These are phyloP conservation scores for Patella caerulea DNA, from an alignment of 2,888 invertebrate genomes.

Conservation along the genomic window DNA sequence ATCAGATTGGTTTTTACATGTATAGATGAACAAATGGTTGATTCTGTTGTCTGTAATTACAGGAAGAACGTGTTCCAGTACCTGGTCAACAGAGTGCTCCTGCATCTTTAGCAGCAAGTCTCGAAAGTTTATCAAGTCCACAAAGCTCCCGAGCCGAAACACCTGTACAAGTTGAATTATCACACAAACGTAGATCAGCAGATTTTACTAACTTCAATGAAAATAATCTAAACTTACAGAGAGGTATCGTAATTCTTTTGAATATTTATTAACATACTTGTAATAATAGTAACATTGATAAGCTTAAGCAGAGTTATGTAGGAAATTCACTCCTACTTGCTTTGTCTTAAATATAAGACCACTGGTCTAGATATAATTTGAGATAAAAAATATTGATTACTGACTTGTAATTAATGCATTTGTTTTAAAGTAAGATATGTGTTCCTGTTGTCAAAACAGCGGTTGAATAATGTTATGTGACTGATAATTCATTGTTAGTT, in stretches of 20 bases:
- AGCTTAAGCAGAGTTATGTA: too few species aligned
- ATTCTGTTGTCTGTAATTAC: not conserved
- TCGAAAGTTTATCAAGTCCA: conserved; percentile 60
- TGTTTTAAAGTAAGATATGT: too few species aligned
- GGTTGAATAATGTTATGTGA: too few species aligned
- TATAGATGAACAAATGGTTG: too few species aligned
- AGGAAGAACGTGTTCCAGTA: not conserved
- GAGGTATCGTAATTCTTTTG: conserved; percentile 34
- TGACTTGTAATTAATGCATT: too few species aligned
- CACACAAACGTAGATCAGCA: conserved; percentile 63
- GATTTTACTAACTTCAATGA: conserved; percentile 63
- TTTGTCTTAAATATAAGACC: too few species aligned
- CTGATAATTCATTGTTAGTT: too few species aligned
- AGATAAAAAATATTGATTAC: too few species aligned
- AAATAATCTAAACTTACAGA: conserved; percentile 38
- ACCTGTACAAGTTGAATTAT: conserved; percentile 47
- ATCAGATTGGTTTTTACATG: too few species aligned
- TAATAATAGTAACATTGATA: not conserved
- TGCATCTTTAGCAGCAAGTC: conserved; percentile 67
- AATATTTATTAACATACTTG: not conserved
- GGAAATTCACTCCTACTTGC: too few species aligned
- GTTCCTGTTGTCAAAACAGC: too few species aligned
- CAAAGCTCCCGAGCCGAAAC: conserved; percentile 60
- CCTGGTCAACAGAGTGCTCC: conserved; percentile 60
- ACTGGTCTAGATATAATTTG: too few species aligned